These are phyloP conservation scores for Murina feae DNA, from an alignment of 2,113 vertebrate genomes.

Conservation along the genomic window DNA sequence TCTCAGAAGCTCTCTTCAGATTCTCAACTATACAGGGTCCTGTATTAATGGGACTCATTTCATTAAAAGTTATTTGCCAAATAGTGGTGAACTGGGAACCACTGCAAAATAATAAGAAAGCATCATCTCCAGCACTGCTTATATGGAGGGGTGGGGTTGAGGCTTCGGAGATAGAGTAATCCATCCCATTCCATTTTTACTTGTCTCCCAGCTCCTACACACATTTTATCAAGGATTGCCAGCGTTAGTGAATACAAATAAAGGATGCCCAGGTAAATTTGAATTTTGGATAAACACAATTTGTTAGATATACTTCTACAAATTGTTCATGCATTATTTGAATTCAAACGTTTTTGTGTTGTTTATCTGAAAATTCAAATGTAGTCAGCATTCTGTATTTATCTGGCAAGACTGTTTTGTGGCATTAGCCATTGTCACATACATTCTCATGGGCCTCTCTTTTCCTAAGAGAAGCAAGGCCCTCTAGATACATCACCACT, in stretches of 20 bases:
- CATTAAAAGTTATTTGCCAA: neutral
- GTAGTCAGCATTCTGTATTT: neutral
- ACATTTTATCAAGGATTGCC: neutral
- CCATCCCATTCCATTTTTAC: neutral
- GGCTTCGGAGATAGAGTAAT: neutral
- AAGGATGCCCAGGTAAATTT: neutral
- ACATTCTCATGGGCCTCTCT: neutral
- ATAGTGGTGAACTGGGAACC: neutral
- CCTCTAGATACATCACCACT: neutral
- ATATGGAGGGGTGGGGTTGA: neutral
- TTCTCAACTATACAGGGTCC: neutral
- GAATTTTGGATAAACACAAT: slow-evolving; percentile 10
- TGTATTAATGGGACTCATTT: neutral
- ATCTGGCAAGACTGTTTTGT: neutral
- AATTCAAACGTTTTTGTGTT: neutral
- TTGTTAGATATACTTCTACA: neutral
- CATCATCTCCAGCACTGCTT: neutral
- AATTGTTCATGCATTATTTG: neutral
- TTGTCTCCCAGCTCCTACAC: neutral
- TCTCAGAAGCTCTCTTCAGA: neutral
- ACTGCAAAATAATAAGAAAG: neutral
- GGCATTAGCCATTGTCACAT: neutral
- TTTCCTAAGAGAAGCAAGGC: neutral
- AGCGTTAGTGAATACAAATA: slow-evolving; percentile 35
- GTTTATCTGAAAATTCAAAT: slow-evolving; percentile 28